Evolutionary conservation across 92 coral and sea anemone species (phyloP).

Genomic region (Muricea muricata): DNA sequence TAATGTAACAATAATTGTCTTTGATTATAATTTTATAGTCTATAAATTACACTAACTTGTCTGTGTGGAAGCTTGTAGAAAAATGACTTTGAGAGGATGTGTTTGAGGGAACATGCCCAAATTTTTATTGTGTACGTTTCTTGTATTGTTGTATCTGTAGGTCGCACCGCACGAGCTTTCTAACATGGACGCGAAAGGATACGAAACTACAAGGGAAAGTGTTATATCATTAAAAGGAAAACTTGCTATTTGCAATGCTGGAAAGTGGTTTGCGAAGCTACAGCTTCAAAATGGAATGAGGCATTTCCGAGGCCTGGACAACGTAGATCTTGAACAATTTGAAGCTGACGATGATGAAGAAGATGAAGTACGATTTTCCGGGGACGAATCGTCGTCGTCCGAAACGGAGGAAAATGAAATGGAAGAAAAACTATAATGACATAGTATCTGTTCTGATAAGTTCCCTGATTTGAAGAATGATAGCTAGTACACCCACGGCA

Average conservation of each 20-base stretch:
- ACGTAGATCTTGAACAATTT: not conserved
- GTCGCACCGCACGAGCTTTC: not conserved
- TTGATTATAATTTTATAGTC: too few relatives aligned
- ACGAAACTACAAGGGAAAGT: not conserved
- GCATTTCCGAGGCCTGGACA: not conserved
- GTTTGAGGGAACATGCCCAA: not conserved
- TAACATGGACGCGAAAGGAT: not conserved
- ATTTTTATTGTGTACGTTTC: not conserved
- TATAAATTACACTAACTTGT: too few relatives aligned
- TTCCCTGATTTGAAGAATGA: not conserved
- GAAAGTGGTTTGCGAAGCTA: not conserved
- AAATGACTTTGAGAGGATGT: not conserved
- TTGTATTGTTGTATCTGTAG: not conserved
- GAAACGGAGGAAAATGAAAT: constrained; percentile 2
- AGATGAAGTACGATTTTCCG: not conserved
- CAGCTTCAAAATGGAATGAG: constrained; percentile 11
- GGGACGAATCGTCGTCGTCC: not conserved
- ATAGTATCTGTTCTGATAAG: not conserved
- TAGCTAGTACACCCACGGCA: not conserved
- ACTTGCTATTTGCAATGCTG: constrained; percentile 1
- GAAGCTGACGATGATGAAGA: not conserved
- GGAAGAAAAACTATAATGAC: not conserved
- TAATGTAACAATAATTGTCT: too few relatives aligned
- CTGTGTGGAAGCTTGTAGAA: not conserved
- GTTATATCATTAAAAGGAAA: not conserved